Evolutionary conservation across 2,113 vertebrate species (phyloP).

Genomic region (Morone saxatilis): DNA sequence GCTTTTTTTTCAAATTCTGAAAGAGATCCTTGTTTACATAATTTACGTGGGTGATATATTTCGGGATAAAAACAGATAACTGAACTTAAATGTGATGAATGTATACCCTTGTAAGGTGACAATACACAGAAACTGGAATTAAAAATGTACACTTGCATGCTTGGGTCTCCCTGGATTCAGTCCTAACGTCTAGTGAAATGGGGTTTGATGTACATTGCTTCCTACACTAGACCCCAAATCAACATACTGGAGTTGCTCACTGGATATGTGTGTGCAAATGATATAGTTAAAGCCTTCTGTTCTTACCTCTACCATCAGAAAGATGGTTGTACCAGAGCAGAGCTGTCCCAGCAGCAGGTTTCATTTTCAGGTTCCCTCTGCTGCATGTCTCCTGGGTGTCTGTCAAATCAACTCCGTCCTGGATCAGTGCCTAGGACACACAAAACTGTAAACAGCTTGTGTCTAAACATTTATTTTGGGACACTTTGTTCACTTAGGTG

Average conservation of each 20-base stretch:
- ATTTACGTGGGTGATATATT: not conserved
- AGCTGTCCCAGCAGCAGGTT: constrained; percentile 91
- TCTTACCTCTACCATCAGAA: constrained; percentile 94
- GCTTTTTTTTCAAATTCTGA: not conserved
- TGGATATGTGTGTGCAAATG: not conserved
- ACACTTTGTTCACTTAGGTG: not conserved
- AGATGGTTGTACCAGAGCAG: constrained; percentile 99
- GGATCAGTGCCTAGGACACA: constrained; percentile 89
- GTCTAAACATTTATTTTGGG: constrained; percentile 17
- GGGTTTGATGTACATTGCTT: not conserved
- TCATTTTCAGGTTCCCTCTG: constrained; percentile 92
- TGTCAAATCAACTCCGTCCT: constrained; percentile 91
- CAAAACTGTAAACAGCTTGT: constrained; percentile 24
- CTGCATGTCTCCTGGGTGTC: constrained; percentile 92
- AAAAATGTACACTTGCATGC: not conserved
- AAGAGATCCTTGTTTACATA: not conserved
- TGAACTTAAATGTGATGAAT: not conserved
- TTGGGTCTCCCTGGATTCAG: not conserved
- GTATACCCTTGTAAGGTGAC: not conserved
- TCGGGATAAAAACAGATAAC: not conserved
- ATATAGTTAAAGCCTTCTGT: not conserved
- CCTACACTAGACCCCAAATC: not conserved
- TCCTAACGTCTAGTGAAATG: not conserved
- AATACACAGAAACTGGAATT: not conserved
- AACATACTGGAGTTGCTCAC: not conserved